A percentile compares a stretch with the other conserved stretches of the same genome.
Evolutionary conservation across 1,140 invertebrate genomes (phyloP).

Genomic region (Orchestia grillus): DNA sequence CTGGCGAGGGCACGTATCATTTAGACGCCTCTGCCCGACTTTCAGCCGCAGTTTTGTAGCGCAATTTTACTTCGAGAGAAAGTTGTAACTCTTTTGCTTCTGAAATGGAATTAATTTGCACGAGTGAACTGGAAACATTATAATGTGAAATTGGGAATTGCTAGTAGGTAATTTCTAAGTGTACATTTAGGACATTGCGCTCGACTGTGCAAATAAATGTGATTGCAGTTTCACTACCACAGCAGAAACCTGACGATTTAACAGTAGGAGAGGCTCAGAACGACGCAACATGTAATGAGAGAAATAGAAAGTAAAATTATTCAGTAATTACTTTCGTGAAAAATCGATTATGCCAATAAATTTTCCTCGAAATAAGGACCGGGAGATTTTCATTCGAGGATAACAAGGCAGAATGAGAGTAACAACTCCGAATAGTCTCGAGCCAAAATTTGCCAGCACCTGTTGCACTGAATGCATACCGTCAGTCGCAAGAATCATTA

Average conservation of each 20-base stretch:
- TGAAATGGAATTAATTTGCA: not conserved
- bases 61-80: not conserved
- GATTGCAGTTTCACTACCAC: not conserved
- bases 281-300: no score
- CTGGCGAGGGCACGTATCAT: not conserved
- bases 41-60: not conserved
- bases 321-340: no score
- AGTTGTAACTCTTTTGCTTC: not conserved
- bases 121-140: not conserved
- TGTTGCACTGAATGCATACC: no score
- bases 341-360: no score
- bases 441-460: no score
- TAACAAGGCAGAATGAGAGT: no score
- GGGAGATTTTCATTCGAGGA: no score
- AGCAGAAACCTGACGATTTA: not conserved
- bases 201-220: not conserved
- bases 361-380: no score
- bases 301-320: no score
- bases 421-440: no score
- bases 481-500: no score
- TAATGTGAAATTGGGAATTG: not conserved
- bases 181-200: not conserved
- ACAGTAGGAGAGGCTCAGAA: no score
- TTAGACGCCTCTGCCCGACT: not conserved
- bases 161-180: not conserved